Percentiles rank a stretch among this genome's conserved stretches.
Evolutionary conservation across 2,888 invertebrate genomes (phyloP).

Genomic region (Corbicula japonica): DNA sequence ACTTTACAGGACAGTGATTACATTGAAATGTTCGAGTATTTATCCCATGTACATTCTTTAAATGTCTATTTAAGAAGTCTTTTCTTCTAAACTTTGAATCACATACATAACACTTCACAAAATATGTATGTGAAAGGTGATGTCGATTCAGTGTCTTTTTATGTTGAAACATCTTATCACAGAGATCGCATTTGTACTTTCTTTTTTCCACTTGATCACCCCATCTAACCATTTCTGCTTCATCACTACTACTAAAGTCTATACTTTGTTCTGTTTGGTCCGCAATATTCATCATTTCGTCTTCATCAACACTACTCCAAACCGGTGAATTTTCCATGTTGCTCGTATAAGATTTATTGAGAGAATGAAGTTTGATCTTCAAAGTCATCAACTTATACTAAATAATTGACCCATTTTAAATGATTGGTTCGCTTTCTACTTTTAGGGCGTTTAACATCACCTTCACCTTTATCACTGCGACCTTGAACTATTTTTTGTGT

Average conservation of each 20-base stretch:
- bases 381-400: conserved; percentile 8
- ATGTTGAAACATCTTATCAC: conserved; percentile 12
- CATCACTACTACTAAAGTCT: conserved; percentile 27
- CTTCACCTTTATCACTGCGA: too few species aligned
- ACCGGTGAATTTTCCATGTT: neutral
- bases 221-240: conserved; percentile 28
- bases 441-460: too few species aligned
- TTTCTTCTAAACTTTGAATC: conserved; percentile 18
- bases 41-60: neutral
- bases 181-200: conserved; percentile 6
- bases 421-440: neutral
- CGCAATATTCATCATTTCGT: neutral
- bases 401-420: conserved; percentile 5
- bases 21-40: conserved; percentile 5
- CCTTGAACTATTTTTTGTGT: neutral
- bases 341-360: neutral
- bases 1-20: too few species aligned
- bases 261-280: conserved; percentile 14
- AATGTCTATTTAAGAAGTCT: conserved; percentile 1
- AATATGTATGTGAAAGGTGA: conserved; percentile 15
- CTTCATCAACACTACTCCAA: conserved; percentile 23
- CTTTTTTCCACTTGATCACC: conserved; percentile 5
- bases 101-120: conserved; percentile 13
- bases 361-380: neutral
- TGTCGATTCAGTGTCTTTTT: conserved; percentile 14